Conservation (phyloP, 2,888 invertebrate species). For the Agonopterix arenella region DNA sequence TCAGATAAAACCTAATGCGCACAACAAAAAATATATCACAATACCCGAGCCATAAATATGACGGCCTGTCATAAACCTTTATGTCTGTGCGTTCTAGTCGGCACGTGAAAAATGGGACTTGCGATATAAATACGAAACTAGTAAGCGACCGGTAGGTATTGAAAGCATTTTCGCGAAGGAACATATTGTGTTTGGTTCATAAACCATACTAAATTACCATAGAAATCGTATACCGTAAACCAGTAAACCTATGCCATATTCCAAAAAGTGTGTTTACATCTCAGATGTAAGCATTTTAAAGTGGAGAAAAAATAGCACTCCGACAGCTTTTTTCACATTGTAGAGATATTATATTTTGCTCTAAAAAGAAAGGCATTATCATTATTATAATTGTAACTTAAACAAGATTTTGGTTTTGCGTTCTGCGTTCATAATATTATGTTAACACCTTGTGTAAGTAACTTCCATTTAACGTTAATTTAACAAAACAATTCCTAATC, state of each 20-base stretch:
- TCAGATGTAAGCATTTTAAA: background rate
- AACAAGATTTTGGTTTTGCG: too few species aligned
- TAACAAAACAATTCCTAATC: background rate
- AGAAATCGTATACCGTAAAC: background rate
- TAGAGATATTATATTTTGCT: background rate
- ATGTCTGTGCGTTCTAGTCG: constrained; percentile 68
- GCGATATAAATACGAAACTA: constrained; percentile 48
- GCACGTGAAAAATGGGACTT: constrained; percentile 70
- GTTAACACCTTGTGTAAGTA: too few species aligned
- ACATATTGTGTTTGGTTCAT: background rate
- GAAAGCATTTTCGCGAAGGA: background rate
- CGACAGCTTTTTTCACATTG: background rate
- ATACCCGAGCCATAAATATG: constrained; percentile 74
- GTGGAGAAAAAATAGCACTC: background rate
- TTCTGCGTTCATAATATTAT: too few species aligned
- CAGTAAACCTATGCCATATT: background rate
- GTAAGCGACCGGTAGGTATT: constrained; percentile 21
- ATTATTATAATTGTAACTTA: background rate
- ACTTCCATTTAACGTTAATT: too few species aligned
- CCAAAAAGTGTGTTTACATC: background rate
- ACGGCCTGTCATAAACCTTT: constrained; percentile 76
- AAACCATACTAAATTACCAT: background rate
- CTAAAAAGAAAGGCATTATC: background rate
- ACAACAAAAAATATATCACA: constrained; percentile 77
- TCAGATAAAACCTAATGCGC: constrained; percentile 76